Evolutionary conservation across 2,797 vertebrate species (phyloP), one percentile per base, ranked within the genome.

Genomic region (Tenualosa ilisha): DNA sequence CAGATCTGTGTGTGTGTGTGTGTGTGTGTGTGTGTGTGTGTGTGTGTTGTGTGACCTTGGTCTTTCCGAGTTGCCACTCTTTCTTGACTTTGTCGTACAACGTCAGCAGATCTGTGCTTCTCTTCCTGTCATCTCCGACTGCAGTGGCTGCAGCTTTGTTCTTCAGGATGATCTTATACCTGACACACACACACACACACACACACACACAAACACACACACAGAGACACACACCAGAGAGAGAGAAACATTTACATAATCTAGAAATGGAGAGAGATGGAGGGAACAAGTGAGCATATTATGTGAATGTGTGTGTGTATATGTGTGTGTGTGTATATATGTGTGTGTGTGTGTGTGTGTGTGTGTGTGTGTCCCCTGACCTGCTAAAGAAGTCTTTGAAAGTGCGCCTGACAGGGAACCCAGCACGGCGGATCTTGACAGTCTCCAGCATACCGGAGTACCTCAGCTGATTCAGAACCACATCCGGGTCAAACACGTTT

Each of bases 401-500:
- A 1, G 95, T 96, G 87, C 97, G 94, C 20, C 97, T 95, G 24
- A 98, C 94, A 0, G 97, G 97, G 84, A 97, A 98, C 2, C 97
- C 97, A 5, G 97, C 97, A 46, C 97, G 96, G 3, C 97, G 96
- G 89, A 98, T 97, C 91, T 98, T 98, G 84, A 98, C 97, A 0
- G 97, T 98, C 91, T 98, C 97, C 91, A 98, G 89, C 97, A 98
- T 98, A 83, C 97, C 97, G 9, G 97, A 98, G 86, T 98, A 98
- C 26, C 96, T 93, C 82, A 98, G 93, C 92, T 98, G 97, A 90
- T 98, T 98, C 26, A 97, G 91, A 89, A 98, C 97, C 12, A 97
- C 95, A 43, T 96, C 97, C 0, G 97, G 97, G 88, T 93, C 93
- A 88, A 98, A 98, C 79, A 94, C 94, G 85, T 91, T 94, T 0